Base-by-base conservation (phyloP, 2,888 invertebrate genomes). In the Lagria hirta region DNA sequence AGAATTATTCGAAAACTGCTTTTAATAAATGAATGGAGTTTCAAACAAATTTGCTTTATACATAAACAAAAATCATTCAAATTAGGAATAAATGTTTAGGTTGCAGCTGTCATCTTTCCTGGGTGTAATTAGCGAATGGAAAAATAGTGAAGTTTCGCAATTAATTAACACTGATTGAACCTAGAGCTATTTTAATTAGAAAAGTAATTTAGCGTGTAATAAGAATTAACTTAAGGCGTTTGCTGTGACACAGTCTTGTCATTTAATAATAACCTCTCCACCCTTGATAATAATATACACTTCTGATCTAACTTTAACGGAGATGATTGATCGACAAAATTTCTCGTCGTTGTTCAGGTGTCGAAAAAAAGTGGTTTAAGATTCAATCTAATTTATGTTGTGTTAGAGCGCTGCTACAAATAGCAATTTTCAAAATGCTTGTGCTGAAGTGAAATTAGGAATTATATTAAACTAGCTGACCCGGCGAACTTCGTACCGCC, bases 191-290 rank as follows among this genome's bases (percentile, higher is more conserved):
- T 46, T 46, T 46, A 46, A 46, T 46, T 41, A 46, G 46, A 46
- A 46, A 41, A 34, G 46, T 46, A 46, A 41, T 46, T 46, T 34
- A 30, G 15, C 46, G 41, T 46, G 41, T 46, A 41, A 46, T 46
- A 35, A 35, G 35, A 41, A 46, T 46, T 21, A 36, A 27, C 41
- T 45, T 35, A 40, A 45, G 34, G 41, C 20, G 41, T 23, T 44
- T 29, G 20, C 35, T 24, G 21, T 46, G 46, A 36, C 41, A 41
- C 28, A 21, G 23, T 36, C 46, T 40, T 46, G 34, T 36, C 46
- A 41, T 46, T 46, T 41, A 36, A 35, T n/a, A n/a, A n/a, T 46
- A 46, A 30, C 20, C 34, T 30, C 40, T 21, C 29, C 11, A 30
- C 32, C 36, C 36, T 32, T 18, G 46, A 41, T 45, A 41, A 23